phyloP scores from a whole-genome alignment of 2,113 vertebrate genomes.

The Opisthocomus hoazin region DNA sequence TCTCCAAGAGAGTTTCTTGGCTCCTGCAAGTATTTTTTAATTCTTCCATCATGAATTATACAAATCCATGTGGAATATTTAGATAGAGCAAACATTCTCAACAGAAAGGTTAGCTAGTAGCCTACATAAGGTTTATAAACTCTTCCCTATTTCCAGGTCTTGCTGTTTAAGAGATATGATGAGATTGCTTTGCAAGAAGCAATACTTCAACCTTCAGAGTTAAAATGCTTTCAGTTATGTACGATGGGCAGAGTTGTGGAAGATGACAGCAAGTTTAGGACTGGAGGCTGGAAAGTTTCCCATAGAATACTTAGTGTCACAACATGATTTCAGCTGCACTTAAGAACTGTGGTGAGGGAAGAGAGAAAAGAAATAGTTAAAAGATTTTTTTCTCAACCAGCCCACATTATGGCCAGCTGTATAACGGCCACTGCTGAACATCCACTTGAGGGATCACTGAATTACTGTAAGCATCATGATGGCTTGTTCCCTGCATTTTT shows the following conservation, averaged over 20 bases:
- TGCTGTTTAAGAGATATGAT: neutral
- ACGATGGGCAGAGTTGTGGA: neutral
- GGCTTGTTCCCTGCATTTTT: neutral
- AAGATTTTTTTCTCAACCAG: neutral
- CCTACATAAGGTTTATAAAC: neutral
- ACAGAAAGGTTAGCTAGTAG: neutral
- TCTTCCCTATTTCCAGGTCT: neutral
- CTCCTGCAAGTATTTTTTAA: neutral
- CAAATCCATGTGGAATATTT: neutral
- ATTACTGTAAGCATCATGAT: neutral
- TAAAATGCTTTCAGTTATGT: neutral
- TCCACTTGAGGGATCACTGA: neutral
- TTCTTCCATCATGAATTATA: neutral
- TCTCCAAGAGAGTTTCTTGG: neutral
- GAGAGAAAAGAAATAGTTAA: neutral
- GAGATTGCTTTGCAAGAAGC: neutral
- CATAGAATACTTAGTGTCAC: neutral
- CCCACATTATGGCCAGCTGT: neutral
- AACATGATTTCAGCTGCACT: neutral
- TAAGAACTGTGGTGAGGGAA: neutral
- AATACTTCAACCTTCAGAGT: neutral
- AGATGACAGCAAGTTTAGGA: neutral
- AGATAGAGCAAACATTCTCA: neutral
- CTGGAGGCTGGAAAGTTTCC: neutral
- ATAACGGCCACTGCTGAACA: neutral